These are phyloP conservation scores for Amblyornis subalaris DNA, from an alignment of 2,113 vertebrate species.

Conservation along the genomic window DNA sequence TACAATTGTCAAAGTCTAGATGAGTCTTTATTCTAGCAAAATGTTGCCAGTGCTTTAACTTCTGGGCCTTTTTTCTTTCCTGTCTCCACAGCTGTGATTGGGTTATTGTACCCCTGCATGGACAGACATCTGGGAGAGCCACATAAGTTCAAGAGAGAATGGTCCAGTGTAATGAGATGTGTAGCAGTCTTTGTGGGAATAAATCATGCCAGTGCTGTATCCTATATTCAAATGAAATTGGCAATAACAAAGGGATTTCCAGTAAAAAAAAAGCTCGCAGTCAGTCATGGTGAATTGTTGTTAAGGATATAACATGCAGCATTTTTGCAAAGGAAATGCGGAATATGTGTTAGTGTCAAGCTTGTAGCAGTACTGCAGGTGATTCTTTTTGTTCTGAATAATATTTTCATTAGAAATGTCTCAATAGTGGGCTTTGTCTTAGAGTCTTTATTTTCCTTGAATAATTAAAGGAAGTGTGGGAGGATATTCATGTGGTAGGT, in stretches of 20 bases:
- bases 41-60: slow-evolving; percentile 31
- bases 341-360: not conserved
- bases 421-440: not conserved
- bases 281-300: not conserved
- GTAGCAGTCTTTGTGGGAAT: slow-evolving; percentile 97
- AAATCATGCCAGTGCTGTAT: slow-evolving; percentile 98
- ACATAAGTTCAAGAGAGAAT: slow-evolving; percentile 95
- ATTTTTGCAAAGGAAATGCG: not conserved
- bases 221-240: slow-evolving; percentile 52
- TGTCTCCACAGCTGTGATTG: slow-evolving; percentile 83
- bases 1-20: not conserved
- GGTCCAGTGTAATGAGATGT: slow-evolving; percentile 97
- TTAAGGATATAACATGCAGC: not conserved
- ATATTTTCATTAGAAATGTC: not conserved
- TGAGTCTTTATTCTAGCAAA: not conserved
- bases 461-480: not conserved
- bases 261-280: not conserved
- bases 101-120: slow-evolving; percentile 93
- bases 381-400: not conserved
- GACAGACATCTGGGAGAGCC: slow-evolving; percentile 90
- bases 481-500: not conserved
- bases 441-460: not conserved
- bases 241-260: not conserved
- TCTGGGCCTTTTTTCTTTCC: slow-evolving; percentile 9
- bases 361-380: not conserved